These are phyloP conservation scores for Xestia sexstrigata DNA, from an alignment of 2,888 invertebrate genomes.

Conservation along the genomic window DNA sequence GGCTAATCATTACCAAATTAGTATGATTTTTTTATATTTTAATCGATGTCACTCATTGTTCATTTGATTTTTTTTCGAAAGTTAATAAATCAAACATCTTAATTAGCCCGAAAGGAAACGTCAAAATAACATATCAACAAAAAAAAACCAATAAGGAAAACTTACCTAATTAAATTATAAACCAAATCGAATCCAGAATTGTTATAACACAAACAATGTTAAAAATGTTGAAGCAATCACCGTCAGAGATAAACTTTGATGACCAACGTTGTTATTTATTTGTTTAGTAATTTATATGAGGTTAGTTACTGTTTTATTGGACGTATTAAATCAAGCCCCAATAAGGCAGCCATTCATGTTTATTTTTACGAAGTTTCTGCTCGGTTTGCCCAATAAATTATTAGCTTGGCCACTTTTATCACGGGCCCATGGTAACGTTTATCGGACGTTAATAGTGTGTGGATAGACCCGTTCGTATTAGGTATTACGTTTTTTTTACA, in stretches of 20 bases:
- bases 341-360: constrained; percentile 91
- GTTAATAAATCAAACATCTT: constrained; percentile 11
- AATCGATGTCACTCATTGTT: not conserved
- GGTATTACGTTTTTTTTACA: constrained; percentile 39
- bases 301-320: constrained; percentile 91
- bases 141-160: constrained; percentile 43
- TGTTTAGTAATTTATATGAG: constrained; percentile 91
- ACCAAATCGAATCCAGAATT: constrained; percentile 49
- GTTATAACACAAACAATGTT: constrained; percentile 73
- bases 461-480: constrained; percentile 70
- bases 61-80: not conserved
- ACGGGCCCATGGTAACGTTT: constrained; percentile 85
- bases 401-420: constrained; percentile 90
- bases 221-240: constrained; percentile 75
- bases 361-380: constrained; percentile 91
- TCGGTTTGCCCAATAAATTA: constrained; percentile 89
- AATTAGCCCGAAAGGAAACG: constrained; percentile 32
- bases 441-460: constrained; percentile 80
- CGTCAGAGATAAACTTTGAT: constrained; percentile 84
- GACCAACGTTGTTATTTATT: constrained; percentile 89
- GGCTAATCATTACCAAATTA: not conserved
- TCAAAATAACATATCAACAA: constrained; percentile 15
- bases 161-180: constrained; percentile 56
- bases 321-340: constrained; percentile 90
- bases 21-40: not conserved